Conservation (phyloP, 1,140 invertebrate genomes). For the Adoxophyes honmai region DNA sequence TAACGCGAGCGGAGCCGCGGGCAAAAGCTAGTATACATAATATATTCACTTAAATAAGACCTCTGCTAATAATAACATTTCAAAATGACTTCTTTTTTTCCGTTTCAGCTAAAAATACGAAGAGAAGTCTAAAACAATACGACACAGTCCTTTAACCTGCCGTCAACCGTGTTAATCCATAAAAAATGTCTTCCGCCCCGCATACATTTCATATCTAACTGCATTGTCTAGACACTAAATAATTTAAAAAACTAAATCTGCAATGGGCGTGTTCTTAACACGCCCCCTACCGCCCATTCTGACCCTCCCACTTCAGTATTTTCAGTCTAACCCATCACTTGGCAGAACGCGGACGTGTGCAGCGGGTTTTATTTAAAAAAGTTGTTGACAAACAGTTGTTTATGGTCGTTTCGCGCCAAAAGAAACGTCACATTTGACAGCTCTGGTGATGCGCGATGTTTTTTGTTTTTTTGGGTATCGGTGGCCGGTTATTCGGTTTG, state of each 20-base stretch:
- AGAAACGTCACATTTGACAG: neutral
- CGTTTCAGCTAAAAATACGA: too few relatives aligned
- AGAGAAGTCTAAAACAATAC: too few relatives aligned
- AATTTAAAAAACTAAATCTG: slow-evolving; percentile 29
- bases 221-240: slow-evolving; percentile 40
- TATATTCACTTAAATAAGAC: too few relatives aligned
- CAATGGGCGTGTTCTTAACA: slow-evolving; percentile 24
- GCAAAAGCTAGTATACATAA: too few relatives aligned
- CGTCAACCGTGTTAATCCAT: too few relatives aligned
- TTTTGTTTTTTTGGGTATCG: too few relatives aligned
- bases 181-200: too few relatives aligned
- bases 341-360: slow-evolving; percentile 16
- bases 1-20: too few relatives aligned
- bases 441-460: neutral
- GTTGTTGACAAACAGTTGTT: neutral
- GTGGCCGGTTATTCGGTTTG: neutral
- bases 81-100: too few relatives aligned
- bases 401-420: slow-evolving; percentile 1
- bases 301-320: slow-evolving; percentile 15
- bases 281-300: slow-evolving; percentile 23
- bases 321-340: neutral
- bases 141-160: too few relatives aligned
- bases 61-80: too few relatives aligned
- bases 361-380: neutral
- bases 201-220: too few relatives aligned